Base-by-base conservation (phyloP, 1,140 invertebrate genomes). In the Calliphora vicina region DNA sequence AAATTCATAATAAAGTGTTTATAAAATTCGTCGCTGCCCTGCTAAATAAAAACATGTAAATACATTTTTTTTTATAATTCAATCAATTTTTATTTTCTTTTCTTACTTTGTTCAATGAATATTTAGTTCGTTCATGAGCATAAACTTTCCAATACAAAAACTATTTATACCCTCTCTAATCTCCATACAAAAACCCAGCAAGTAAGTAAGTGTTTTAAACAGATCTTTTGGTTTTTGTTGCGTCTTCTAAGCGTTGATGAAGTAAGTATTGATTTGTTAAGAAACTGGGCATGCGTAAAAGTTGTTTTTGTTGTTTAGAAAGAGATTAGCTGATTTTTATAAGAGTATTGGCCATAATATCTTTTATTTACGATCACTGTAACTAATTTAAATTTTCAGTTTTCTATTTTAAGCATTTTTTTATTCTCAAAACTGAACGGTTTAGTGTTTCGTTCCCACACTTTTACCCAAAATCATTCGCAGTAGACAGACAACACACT, bases 281-380 rank as follows among this genome's bases (percentile, higher is more conserved):
- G 35, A 35, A 35, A 35, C 45, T 50, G 10, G 3, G 45, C 45
- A 50, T 50, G 45, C 45, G 45, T 50, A 50, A 50, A 50, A 50
- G 45, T 67, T 67, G 61, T 17, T 76, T 35, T 76, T 76, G 29
- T 17, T 29, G 29, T 15, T 13, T 43, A 76, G 29, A 73, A 42
- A 42, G 85, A 89, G 88, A 89, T 89, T 89, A 89, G 88, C 87
- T 87, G 86, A 88, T 89, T 89, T 89, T 88, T 88, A 87, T 89
- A 84, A 87, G 85, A 87, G 88, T 43, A 86, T 89, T 88, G 88
- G 86, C 87, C 85, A 89, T 87, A 89, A 89, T 89, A 89, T 87
- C 87, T 87, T 88, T 88, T 89, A 89, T 89, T 89, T 89, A 89
- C 87, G 88, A 89, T 85, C 87, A 84, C 86, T 85, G 84, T 85